phyloP scores from a whole-genome alignment of 2,888 invertebrate genomes.

The Belgica antarctica region DNA sequence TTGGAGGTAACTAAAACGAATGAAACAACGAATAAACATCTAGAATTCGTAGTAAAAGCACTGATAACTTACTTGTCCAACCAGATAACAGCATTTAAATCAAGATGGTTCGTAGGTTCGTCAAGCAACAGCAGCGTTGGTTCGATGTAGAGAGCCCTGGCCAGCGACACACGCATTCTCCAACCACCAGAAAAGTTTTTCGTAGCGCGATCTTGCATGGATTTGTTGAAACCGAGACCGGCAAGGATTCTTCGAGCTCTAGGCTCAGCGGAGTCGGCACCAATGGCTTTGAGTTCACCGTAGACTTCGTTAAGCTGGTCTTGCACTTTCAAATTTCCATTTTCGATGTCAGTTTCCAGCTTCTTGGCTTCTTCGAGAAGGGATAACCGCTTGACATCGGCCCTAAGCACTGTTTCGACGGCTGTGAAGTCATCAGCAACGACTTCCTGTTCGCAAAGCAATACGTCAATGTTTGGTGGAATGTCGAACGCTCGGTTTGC shows the following conservation, averaged over 20 bases:
- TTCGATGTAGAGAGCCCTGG: constrained; percentile 93
- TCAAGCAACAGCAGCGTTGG: constrained; percentile 96
- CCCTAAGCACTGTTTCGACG: constrained; percentile 87
- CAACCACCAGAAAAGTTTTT: constrained; percentile 93
- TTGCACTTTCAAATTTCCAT: constrained; percentile 71
- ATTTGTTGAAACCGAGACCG: constrained; percentile 89
- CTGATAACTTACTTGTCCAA: constrained; percentile 78
- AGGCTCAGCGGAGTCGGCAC: constrained; percentile 97
- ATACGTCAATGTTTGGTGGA: constrained; percentile 90
- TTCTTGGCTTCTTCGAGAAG: constrained; percentile 80
- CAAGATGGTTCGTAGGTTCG: constrained; percentile 99
- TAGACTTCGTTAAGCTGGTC: constrained; percentile 86
- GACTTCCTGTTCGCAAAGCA: constrained; percentile 98
- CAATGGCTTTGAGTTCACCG: constrained; percentile 91
- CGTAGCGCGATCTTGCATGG: constrained; percentile 87
- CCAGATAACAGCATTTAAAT: constrained; percentile 99
- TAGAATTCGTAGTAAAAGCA: constrained; percentile 45
- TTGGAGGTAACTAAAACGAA: constrained; percentile 72
- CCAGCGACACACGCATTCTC: constrained; percentile 98
- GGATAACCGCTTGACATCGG: constrained; percentile 84
- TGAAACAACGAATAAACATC: no score
- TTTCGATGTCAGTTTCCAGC: constrained; percentile 71
- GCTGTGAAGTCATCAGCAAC: constrained; percentile 91
- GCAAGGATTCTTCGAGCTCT: constrained; percentile 93
- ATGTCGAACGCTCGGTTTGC: constrained; percentile 87